Conservation (phyloP, 2,797 vertebrate species). For the Vireo griseus region DNA sequence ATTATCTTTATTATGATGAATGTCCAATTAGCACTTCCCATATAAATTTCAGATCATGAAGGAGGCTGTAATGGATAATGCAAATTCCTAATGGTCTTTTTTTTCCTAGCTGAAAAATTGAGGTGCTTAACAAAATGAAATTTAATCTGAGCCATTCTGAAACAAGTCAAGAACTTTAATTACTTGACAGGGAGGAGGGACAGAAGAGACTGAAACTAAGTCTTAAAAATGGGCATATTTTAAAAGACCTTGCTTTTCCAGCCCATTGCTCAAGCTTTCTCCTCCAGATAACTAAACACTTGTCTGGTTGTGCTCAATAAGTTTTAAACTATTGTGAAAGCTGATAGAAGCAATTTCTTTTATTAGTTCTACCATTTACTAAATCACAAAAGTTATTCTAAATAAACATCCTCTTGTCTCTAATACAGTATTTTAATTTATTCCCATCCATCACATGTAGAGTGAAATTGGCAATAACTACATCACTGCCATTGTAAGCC, state of each 20-base stretch:
- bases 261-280: slow-evolving; percentile 44
- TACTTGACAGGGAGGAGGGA: slow-evolving; percentile 62
- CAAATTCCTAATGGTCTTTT: slow-evolving; percentile 75
- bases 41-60: slow-evolving; percentile 78
- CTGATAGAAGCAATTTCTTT: slow-evolving; percentile 51
- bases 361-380: slow-evolving; percentile 56
- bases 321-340: slow-evolving; percentile 66
- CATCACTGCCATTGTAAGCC: background rate
- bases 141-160: slow-evolving; percentile 75
- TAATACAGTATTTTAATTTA: slow-evolving; percentile 50
- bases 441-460: slow-evolving; percentile 11
- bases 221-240: slow-evolving; percentile 60
- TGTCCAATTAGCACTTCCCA: slow-evolving; percentile 77
- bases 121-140: slow-evolving; percentile 78
- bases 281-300: slow-evolving; percentile 48
- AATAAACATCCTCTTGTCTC: slow-evolving; percentile 54
- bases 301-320: slow-evolving; percentile 53
- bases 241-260: slow-evolving; percentile 66
- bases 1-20: slow-evolving; percentile 78
- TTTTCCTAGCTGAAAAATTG: slow-evolving; percentile 71
- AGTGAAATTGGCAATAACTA: background rate
- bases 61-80: slow-evolving; percentile 72
- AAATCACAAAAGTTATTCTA: slow-evolving; percentile 57
- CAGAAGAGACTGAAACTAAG: slow-evolving; percentile 52
- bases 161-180: slow-evolving; percentile 77